These are phyloP conservation scores for Diuraphis noxia DNA, from an alignment of 1,140 invertebrate genomes.

Conservation along the genomic window DNA sequence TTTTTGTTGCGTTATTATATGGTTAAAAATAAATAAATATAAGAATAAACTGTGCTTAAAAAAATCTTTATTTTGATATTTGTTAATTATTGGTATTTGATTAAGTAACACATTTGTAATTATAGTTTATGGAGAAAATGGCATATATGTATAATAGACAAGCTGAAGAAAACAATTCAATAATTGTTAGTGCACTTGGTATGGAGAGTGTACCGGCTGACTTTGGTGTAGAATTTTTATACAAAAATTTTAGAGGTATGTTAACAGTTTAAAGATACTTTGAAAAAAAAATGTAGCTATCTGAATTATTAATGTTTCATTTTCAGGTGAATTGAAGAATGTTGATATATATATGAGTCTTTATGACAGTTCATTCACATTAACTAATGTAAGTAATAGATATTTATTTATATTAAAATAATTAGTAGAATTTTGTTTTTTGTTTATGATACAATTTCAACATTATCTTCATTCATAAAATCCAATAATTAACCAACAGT, in stretches of 20 bases:
- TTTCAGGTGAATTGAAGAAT: conserved; percentile 22
- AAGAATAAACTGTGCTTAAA: neutral
- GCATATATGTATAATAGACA: conserved; percentile 77
- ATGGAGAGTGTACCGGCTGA: conserved; percentile 89
- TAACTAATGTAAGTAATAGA: neutral
- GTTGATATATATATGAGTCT: conserved; percentile 18
- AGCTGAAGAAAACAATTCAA: conserved; percentile 78
- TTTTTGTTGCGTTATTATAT: neutral
- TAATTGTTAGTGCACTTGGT: conserved; percentile 86
- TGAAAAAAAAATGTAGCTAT: neutral
- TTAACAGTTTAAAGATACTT: conserved; percentile 48
- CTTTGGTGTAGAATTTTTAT: conserved; percentile 75
- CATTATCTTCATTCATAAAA: too few species aligned
- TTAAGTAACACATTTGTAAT: neutral
- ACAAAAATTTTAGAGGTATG: conserved; percentile 74
- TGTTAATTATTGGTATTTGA: neutral
- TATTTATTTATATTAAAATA: neutral
- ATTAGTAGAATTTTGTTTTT: neutral
- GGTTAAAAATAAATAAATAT: neutral
- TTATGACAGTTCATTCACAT: neutral
- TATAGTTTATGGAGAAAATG: conserved; percentile 82
- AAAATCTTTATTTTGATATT: neutral
- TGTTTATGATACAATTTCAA: too few species aligned
- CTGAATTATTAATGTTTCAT: neutral
- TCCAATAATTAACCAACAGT: neutral